Evolutionary conservation across 2,113 vertebrate genomes (phyloP).

Genomic region (Colinus virginianus): DNA sequence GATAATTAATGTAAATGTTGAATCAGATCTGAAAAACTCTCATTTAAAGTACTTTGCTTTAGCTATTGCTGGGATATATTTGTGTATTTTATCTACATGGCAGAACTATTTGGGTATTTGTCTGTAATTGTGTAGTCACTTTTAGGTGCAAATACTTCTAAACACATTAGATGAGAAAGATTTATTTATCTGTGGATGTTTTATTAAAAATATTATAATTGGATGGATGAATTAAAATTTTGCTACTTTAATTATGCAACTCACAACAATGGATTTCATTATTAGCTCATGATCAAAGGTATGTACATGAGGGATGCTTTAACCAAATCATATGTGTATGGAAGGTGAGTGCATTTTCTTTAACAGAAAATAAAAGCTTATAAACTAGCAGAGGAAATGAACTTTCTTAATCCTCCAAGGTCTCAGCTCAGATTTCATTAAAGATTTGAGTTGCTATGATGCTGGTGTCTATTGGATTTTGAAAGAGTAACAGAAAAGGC

Average conservation of each 20-base stretch:
- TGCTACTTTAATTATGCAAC: neutral
- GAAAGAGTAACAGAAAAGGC: neutral
- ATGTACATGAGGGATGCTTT: neutral
- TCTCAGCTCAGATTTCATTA: constrained; percentile 3
- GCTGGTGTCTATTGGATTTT: neutral
- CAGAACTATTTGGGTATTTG: constrained; percentile 51
- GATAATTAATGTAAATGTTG: neutral
- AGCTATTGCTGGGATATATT: neutral
- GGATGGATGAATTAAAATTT: neutral
- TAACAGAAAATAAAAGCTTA: neutral
- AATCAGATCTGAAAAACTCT: neutral
- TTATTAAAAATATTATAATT: neutral
- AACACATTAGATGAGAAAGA: neutral
- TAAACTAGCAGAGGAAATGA: neutral
- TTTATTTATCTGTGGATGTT: neutral
- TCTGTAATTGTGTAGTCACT: neutral
- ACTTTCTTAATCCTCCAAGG: neutral
- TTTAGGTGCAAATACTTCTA: neutral
- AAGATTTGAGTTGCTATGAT: neutral
- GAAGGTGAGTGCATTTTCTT: neutral
- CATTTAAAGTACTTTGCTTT: neutral
- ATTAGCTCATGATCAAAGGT: neutral
- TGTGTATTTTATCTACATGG: constrained; percentile 2
- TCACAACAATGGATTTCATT: neutral
- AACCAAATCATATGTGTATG: neutral